Percentiles rank a stretch among this genome's conserved stretches.
Conservation (phyloP, 1,140 invertebrate genomes). For the Tetragonula clypearis region DNA sequence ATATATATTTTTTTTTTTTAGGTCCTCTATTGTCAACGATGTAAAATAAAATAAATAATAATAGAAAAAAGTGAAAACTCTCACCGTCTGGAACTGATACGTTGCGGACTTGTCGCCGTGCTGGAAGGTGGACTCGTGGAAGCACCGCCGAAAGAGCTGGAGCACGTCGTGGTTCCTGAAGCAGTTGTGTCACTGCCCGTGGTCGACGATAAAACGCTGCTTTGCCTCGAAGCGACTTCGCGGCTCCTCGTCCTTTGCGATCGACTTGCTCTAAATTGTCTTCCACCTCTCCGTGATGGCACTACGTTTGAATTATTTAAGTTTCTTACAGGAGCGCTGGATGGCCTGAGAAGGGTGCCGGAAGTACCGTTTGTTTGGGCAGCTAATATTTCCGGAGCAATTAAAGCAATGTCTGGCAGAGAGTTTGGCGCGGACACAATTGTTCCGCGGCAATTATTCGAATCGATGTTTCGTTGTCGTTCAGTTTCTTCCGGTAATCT, state of each 20-base stretch:
- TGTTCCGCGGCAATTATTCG: constrained; percentile 12
- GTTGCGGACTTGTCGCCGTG: constrained; percentile 66
- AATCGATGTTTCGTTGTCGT: constrained; percentile 30
- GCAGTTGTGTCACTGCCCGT: constrained; percentile 64
- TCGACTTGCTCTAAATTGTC: constrained; percentile 51
- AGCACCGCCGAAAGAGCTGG: constrained; percentile 60
- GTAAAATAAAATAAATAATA: background rate
- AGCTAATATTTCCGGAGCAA: constrained; percentile 78
- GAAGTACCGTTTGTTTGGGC: constrained; percentile 77
- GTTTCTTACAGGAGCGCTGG: constrained; percentile 73
- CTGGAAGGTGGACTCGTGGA: constrained; percentile 65
- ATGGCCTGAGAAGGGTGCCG: constrained; percentile 68
- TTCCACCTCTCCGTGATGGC: constrained; percentile 52
- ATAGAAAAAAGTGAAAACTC: background rate
- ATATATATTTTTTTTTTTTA: background rate
- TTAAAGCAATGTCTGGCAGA: constrained; percentile 77
- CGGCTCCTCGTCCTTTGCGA: constrained; percentile 44
- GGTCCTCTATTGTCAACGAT: background rate
- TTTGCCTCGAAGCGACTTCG: constrained; percentile 53
- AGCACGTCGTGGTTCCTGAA: constrained; percentile 66
- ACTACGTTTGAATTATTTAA: background rate
- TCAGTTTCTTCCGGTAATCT: constrained; percentile 71
- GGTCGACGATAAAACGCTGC: constrained; percentile 56
- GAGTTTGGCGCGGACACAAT: constrained; percentile 71
- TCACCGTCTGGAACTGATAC: constrained; percentile 59